Conservation (phyloP, 1,140 invertebrate species). For the Bombus picipes region DNA sequence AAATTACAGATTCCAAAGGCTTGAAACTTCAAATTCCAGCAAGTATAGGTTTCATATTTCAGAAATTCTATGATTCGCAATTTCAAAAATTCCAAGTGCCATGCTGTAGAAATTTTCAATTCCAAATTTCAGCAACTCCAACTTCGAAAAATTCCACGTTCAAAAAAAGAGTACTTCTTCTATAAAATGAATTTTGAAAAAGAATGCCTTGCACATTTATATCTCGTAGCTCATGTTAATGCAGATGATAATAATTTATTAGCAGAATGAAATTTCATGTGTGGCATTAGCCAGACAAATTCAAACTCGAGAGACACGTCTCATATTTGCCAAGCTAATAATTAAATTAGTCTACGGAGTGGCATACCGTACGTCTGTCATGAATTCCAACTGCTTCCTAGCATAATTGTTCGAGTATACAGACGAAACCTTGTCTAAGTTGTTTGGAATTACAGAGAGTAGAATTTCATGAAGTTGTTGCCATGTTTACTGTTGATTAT, state of each 20-base stretch:
- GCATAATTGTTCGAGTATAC: not conserved
- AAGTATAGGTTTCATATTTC: no score
- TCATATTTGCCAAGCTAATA: not conserved
- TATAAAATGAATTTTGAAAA: not conserved
- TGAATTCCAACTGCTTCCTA: not conserved
- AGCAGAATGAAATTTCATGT: not conserved
- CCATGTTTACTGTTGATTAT: not conserved
- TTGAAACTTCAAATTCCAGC: no score
- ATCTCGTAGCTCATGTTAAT: not conserved
- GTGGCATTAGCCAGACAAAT: not conserved
- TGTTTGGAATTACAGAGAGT: not conserved
- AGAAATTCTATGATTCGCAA: no score
- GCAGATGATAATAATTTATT: not conserved
- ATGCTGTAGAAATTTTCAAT: not conserved
- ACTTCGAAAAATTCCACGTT: no score
- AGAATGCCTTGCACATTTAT: not conserved
- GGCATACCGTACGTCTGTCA: not conserved
- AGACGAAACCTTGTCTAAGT: not conserved
- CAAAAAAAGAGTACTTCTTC: not conserved
- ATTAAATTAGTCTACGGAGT: not conserved
- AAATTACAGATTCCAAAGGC: no score
- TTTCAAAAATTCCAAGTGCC: not conserved
- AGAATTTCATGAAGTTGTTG: not conserved
- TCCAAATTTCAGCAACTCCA: not conserved
- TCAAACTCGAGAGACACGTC: not conserved